Evolutionary conservation across 2,113 vertebrate species (phyloP), one percentile per base, ranked within the genome.

Genomic region (Vicugna pacos): DNA sequence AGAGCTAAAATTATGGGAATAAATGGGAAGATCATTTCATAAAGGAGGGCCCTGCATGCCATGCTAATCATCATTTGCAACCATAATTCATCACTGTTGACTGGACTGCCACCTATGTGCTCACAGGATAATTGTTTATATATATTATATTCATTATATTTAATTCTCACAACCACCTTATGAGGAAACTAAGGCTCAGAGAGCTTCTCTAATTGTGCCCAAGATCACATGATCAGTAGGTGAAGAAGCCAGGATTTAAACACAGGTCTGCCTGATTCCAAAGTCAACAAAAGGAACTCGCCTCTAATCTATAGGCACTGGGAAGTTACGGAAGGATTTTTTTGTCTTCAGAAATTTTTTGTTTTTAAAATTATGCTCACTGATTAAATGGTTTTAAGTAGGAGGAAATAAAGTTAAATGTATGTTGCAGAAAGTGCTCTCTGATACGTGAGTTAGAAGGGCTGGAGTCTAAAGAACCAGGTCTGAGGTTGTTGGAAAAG

Each of bases 351-450:
- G 14, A 86, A 82, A 11, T 30, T 26, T 46, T 83, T 80, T 28
- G 50, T 69, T 73, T 17, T 65, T 22, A 35, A 80, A 60, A 90
- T 77, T 67, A 60, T 11, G 1, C 62, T 96, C 22, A 86, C 48
- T 90, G 52, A 75, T 12, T 9, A 48, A 92, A 58, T n/a, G 50
- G 46, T 75, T 93, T 93, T 62, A 90, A 93, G 73, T 81, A 46
- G 56, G 79, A 81, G 35, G 35, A 62, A 81, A 81, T 81, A 80
- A 35, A 56, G 32, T 56, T 56, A 35, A 80, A 30, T 62, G 62
- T 22, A 9, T 87, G n/a, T 82, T 76, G 75, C 56, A 64, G 46
- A 81, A 92, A 86, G 72, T 67, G 62, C 6, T 64, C 75, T 75
- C 65, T 93, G 56, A 35, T 89, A 15, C 60, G 64, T 24, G 26